Evolutionary conservation across 2,797 vertebrate genomes (phyloP).

Genomic region (Centroberyx gerrardi): DNA sequence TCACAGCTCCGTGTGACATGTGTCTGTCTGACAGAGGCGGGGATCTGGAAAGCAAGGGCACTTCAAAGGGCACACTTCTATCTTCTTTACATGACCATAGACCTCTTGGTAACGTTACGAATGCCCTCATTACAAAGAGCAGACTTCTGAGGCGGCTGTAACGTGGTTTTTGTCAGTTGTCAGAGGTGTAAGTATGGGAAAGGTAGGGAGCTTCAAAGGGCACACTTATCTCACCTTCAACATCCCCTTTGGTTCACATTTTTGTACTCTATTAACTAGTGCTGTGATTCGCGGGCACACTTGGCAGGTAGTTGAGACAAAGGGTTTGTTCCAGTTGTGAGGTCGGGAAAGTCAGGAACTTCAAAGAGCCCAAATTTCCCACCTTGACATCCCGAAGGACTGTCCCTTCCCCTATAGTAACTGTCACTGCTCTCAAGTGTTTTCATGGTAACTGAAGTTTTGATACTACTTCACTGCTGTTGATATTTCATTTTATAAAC

Average conservation of each 20-base stretch:
- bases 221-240: slow-evolving; percentile 61
- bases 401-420: no score
- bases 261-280: fast-evolving
- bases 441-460: no score
- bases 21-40: slow-evolving; percentile 22
- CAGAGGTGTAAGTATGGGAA: slow-evolving; percentile 27
- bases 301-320: slow-evolving; percentile 6
- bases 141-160: no score
- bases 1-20: slow-evolving; percentile 13
- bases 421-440: no score
- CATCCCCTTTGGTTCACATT: neutral
- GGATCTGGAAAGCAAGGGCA: neutral
- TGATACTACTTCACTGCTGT: no score
- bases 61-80: neutral
- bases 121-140: no score
- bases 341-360: neutral
- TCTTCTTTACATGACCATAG: no score
- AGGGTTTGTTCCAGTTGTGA: neutral
- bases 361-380: slow-evolving; percentile 40
- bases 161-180: no score
- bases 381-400: neutral
- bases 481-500: no score
- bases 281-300: slow-evolving; percentile 27
- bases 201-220: slow-evolving; percentile 28
- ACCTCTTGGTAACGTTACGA: no score